Conservation (phyloP, 2,888 invertebrate species). For the Nymphalis polychloros region DNA sequence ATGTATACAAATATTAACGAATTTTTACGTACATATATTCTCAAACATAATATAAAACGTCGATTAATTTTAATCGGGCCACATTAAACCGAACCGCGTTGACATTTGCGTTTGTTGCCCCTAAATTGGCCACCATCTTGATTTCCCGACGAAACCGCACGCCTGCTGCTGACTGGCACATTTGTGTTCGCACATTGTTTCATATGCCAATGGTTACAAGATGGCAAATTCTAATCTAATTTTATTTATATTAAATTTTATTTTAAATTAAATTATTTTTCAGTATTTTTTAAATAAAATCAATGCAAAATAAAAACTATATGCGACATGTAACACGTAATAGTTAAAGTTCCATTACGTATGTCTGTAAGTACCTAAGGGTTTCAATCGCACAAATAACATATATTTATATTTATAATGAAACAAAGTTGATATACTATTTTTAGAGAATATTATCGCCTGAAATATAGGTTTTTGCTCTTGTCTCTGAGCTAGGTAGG, state of each 20-base stretch:
- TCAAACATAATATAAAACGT: background rate
- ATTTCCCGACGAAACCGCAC: conserved; percentile 48
- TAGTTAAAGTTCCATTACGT: no score
- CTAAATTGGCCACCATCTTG: conserved; percentile 52
- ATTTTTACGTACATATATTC: background rate
- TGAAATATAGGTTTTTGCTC: no score
- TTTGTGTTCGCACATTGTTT: conserved; percentile 46
- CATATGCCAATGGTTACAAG: conserved; percentile 33
- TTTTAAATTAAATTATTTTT: no score
- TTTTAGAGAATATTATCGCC: no score
- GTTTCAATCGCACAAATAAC: no score
- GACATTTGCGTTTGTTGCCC: conserved; percentile 44
- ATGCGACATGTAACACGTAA: no score
- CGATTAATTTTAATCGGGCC: conserved; percentile 29
- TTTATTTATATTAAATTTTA: background rate
- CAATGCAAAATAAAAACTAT: no score
- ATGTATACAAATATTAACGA: background rate
- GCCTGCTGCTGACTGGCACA: conserved; percentile 48
- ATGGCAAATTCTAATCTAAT: conserved; percentile 14
- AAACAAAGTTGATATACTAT: no score
- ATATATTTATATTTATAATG: no score
- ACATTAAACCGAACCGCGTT: conserved; percentile 35
- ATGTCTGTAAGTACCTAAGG: no score
- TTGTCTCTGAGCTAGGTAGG: no score
- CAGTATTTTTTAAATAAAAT: no score